Evolutionary conservation across 2,113 vertebrate species (phyloP).

Genomic region (Lagopus leucura): DNA sequence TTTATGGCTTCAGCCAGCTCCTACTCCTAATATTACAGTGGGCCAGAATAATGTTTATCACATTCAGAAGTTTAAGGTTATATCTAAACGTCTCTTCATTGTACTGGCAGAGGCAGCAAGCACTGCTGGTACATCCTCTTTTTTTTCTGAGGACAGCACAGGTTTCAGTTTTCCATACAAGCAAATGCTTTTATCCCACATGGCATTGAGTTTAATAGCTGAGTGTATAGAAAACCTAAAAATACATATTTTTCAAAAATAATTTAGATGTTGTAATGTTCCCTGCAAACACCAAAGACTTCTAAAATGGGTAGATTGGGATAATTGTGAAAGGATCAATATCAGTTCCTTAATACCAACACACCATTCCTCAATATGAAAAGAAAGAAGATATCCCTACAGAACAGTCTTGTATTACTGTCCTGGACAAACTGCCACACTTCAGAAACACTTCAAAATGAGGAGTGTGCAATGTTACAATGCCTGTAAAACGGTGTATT

Average conservation of each 20-base stretch:
- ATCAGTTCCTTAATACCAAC: neutral
- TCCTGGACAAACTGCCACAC: neutral
- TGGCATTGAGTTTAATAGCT: neutral
- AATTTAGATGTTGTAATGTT: neutral
- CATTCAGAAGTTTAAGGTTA: neutral
- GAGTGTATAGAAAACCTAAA: neutral
- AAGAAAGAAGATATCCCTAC: neutral
- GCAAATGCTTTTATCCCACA: neutral
- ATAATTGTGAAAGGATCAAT: neutral
- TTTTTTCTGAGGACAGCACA: neutral
- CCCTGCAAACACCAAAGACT: neutral
- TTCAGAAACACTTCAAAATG: neutral
- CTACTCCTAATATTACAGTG: neutral
- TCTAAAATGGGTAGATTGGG: neutral
- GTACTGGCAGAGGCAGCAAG: neutral
- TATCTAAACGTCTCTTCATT: neutral
- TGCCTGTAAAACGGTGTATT: neutral
- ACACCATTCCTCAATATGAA: neutral
- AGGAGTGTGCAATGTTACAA: neutral
- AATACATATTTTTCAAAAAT: neutral
- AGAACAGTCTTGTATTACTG: neutral
- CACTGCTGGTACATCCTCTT: neutral
- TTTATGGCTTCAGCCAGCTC: neutral
- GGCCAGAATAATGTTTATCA: neutral
- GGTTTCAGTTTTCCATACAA: neutral